Evolutionary conservation across 2,113 vertebrate species (phyloP), one percentile per base, ranked within the genome.

Genomic region (Trichomycterus rosablanca): DNA sequence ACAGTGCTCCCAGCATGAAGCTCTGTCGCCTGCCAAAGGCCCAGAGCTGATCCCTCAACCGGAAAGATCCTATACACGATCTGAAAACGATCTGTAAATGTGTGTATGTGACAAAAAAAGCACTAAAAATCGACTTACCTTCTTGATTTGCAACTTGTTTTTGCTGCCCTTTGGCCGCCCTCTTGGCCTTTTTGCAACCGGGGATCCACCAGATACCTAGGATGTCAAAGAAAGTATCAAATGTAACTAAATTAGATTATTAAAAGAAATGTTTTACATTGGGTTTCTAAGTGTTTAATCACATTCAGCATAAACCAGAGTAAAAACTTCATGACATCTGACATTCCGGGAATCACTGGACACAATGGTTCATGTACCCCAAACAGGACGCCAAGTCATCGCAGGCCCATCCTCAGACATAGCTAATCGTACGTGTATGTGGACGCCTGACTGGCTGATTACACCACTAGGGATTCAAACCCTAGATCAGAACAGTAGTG

Each of bases 141-240:
- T 67, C 59, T 72, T 72, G 54, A 65, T 42, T 18, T 64, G 59
- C 10, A 64, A 64, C 50, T 72, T 72, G 40, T 72, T 72, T 59
- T 68, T 72, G 65, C 70, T 72, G 32, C 70, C 70, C 52, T 72
- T 72, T 44, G 70, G 70, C 28, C 70, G 59, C 22, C 70, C 70
- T 64, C 70, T 67, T 19, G 70, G 59, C 42, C 54, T 67, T 49
- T 72, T 72, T 5, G 43, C 28, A 59, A 39, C 66, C 12, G 70
- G 70, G 3, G 65, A 72, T 30, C 59, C 70, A 44, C 54, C 54
- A 12, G 55, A 64, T 14, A 63, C 70, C 70, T 72, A 42, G 2
- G 44, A 51, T 19, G 19, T 12, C 8, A 45, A 69, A 44, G n/a
- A 28, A 24, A 11, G 26, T 12, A 0, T 26, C 5, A 28, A 7